phyloP scores from a whole-genome alignment of 2,888 invertebrate species.

The Rotaria sp. region DNA sequence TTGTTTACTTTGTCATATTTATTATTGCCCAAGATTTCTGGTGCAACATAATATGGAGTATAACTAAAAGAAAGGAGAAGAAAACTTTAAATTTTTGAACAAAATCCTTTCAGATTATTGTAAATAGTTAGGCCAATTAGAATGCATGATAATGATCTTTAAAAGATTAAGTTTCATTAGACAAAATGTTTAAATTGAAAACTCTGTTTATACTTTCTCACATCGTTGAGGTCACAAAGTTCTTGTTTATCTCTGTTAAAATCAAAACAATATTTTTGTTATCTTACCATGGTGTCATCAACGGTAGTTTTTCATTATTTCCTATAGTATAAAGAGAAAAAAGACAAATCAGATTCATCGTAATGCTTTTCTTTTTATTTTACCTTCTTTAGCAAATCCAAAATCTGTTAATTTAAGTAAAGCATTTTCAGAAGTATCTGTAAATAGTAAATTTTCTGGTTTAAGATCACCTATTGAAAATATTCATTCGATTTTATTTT shows the following conservation, averaged over 20 bases:
- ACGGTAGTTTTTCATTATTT: not conserved
- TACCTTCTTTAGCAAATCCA: slow-evolving; percentile 53
- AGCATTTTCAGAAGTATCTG: slow-evolving; percentile 61
- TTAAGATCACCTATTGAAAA: slow-evolving; percentile 67
- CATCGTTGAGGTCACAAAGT: too few species aligned
- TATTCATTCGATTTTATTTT: not conserved
- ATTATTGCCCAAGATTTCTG: slow-evolving; percentile 85
- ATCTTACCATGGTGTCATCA: not conserved
- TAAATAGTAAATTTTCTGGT: slow-evolving; percentile 81
- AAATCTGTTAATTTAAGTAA: slow-evolving; percentile 92
- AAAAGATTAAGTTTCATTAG: too few species aligned
- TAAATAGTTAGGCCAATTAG: too few species aligned
- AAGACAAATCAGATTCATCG: not conserved
- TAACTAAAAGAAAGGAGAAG: not conserved
- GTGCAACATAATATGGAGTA: slow-evolving; percentile 57
- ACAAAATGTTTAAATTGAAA: too few species aligned
- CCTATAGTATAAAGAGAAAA: not conserved
- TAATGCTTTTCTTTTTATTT: not conserved
- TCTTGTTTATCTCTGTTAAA: too few species aligned
- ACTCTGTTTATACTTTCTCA: too few species aligned
- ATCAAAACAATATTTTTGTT: not conserved
- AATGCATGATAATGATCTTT: too few species aligned
- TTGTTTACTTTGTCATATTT: slow-evolving; percentile 76
- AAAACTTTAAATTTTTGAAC: not conserved
- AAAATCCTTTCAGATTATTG: too few species aligned